Conservation (phyloP, 2,888 invertebrate species). For the Tanypteryx hageni region DNA sequence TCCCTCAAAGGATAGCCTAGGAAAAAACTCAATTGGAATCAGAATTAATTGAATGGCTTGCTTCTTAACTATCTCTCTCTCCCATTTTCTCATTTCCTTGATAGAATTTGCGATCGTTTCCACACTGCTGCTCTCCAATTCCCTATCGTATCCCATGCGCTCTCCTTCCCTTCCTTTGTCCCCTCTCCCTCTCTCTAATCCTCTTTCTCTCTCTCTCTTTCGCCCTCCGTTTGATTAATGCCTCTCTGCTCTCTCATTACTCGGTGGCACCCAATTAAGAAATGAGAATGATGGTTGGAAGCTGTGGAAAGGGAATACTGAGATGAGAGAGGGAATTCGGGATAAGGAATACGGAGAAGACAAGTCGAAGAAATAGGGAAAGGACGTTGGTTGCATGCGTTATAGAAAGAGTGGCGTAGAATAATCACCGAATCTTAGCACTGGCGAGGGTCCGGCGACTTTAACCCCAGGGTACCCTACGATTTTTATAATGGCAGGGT, state of each 20-base stretch:
- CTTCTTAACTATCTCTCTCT: not conserved
- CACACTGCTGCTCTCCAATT: slow-evolving; percentile 9
- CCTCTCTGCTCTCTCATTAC: slow-evolving; percentile 31
- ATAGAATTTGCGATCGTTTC: slow-evolving; percentile 21
- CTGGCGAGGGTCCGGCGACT: too few species aligned
- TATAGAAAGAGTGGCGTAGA: too few species aligned
- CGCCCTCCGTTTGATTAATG: slow-evolving; percentile 31
- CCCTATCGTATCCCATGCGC: not conserved
- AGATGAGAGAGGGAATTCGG: not conserved
- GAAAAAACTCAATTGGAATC: slow-evolving; percentile 28
- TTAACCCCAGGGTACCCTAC: too few species aligned
- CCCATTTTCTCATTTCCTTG: slow-evolving; percentile 17
- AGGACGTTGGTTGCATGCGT: not conserved
- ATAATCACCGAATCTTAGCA: not conserved
- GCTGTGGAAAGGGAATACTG: not conserved
- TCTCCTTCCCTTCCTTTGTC: not conserved
- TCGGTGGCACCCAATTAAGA: slow-evolving; percentile 22
- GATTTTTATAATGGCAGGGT: too few species aligned
- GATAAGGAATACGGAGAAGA: not conserved
- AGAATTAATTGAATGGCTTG: slow-evolving; percentile 14
- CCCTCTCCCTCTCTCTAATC: not conserved
- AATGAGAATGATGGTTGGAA: slow-evolving; percentile 23
- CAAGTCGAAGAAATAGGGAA: not conserved
- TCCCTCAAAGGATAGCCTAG: too few species aligned
- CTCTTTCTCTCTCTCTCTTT: not conserved